These are phyloP conservation scores for Antennarius maculatus DNA, from an alignment of 2,797 vertebrate species.

Conservation along the genomic window DNA sequence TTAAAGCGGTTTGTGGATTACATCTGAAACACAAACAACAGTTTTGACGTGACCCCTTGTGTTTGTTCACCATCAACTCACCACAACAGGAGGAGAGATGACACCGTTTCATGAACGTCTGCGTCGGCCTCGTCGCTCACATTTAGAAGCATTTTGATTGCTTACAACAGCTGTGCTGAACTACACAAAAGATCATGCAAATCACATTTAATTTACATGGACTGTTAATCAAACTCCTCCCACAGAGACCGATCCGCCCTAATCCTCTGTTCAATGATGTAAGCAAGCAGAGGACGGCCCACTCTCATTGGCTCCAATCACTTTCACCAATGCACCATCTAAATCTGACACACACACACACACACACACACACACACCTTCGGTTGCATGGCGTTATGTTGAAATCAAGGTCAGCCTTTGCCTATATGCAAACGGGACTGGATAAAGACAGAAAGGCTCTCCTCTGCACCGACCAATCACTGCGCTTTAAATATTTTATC, in stretches of 20 bases:
- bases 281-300: constrained; percentile 42
- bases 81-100: background rate
- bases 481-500: constrained; percentile 74
- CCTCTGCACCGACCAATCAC: constrained; percentile 56
- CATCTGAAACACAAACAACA: background rate
- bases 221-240: constrained; percentile 57
- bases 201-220: constrained; percentile 63
- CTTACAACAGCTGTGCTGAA: constrained; percentile 43
- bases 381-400: constrained; percentile 7
- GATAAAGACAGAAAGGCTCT: constrained; percentile 40
- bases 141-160: constrained; percentile 49
- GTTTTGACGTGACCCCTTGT: background rate
- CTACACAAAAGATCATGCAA: constrained; percentile 55
- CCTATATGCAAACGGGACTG: constrained; percentile 8
- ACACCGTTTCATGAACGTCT: constrained; percentile 27
- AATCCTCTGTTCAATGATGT: constrained; percentile 41
- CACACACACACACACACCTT: background rate
- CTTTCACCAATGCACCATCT: constrained; percentile 14
- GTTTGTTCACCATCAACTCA: background rate
- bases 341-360: background rate
- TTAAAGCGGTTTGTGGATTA: constrained; percentile 23
- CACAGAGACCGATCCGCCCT: constrained; percentile 45
- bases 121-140: constrained; percentile 20
- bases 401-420: constrained; percentile 18
- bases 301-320: constrained; percentile 18